These are phyloP conservation scores for Strongylocentrotus purpuratus DNA, from an alignment of 35 echinoderm and acorn worm species.

Conservation along the genomic window DNA sequence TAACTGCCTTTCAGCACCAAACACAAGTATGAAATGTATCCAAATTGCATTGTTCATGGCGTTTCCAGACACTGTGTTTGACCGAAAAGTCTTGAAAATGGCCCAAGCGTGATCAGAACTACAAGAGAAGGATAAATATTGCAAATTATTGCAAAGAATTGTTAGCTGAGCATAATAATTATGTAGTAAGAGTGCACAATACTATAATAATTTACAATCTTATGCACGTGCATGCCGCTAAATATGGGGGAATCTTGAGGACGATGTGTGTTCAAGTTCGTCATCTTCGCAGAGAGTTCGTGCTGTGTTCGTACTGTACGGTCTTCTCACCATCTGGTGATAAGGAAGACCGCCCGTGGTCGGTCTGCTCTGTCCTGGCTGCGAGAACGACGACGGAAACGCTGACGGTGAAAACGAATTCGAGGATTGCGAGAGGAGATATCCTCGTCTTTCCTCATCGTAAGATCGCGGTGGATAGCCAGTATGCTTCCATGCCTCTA, in stretches of 20 bases:
- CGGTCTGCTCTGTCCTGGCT: background rate
- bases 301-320: constrained; percentile 8
- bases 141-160: too few species aligned
- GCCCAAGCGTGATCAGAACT: too few species aligned
- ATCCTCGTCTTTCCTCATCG: background rate
- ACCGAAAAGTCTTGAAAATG: too few species aligned
- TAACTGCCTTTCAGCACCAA: background rate
- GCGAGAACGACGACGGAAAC: background rate
- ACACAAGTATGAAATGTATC: background rate
- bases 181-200: background rate
- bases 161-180: too few species aligned
- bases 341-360: background rate
- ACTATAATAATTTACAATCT: background rate
- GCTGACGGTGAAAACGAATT: background rate
- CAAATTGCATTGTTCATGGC: background rate
- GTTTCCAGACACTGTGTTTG: background rate
- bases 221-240: background rate
- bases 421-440: background rate
- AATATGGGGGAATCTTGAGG: background rate
- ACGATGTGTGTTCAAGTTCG: background rate
- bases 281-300: background rate
- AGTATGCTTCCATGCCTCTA: background rate
- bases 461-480: background rate
- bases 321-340: background rate
- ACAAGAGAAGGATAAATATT: too few species aligned